Evolutionary conservation across 2,797 vertebrate genomes (phyloP), one percentile per base, ranked within the genome.

Genomic region (Enteromius mattozi): DNA sequence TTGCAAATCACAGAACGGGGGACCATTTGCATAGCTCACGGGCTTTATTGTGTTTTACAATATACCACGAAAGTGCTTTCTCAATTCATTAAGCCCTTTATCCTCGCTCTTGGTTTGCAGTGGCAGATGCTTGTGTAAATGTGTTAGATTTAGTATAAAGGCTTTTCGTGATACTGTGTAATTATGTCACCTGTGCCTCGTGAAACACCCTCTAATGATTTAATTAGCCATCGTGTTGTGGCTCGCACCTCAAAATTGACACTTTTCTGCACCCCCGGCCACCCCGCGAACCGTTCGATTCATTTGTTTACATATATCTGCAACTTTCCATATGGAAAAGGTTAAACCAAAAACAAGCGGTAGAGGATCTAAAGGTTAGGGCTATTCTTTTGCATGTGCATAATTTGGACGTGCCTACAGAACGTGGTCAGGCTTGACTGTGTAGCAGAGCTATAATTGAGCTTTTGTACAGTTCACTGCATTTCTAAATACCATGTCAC

Each of bases 1-100:
- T 1, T 47, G 13, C 66, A 87, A 82, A 82, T 78, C 72, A 78
- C 81, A 84, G 84, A 33, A 42, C 61, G 40, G 51, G 51, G 45
- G 45, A 80, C 75, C 75, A 89, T 86, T 86, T 87, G 84, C 87
- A 87, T 87, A 88, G 81, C 88, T 82, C 81, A 85, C 47, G 37
- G 76, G 40, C 84, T 87, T 86, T 82, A 74, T 89, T 79, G 65
- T 82, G 74, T 85, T 87, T 78, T 84, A 85, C 59, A 82, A 78
- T 78, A 80, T 70, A 54, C 27, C 21, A 37, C 30, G 66, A 47
- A 86, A 82, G 79, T 79, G 6, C 82, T 77, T 83, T 83, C 69
- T 66, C 71, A 78, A 78, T 78, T 85, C 66, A 82, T 85, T 81
- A 68, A 72, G 56, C 35, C 75, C 80, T 85, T 85, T 82, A 79